phyloP scores from a whole-genome alignment of 2,113 vertebrate species.

The Ochotona princeps region DNA sequence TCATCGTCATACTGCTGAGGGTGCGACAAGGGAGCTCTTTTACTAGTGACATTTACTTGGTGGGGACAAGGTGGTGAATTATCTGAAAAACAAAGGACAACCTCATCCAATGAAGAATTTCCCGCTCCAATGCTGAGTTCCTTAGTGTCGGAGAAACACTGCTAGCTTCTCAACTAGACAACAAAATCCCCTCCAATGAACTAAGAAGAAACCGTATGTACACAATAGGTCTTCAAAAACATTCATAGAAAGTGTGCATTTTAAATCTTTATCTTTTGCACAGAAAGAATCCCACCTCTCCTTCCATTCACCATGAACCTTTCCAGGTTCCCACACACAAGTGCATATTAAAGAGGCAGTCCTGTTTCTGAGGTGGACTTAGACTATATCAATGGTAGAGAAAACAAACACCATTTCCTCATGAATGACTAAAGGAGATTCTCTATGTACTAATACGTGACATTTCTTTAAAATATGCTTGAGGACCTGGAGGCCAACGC shows the following conservation, averaged over 20 bases:
- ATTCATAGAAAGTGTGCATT: no score
- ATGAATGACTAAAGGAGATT: not conserved
- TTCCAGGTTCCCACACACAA: not conserved
- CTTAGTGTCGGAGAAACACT: not conserved
- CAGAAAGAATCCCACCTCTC: no score
- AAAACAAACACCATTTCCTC: not conserved
- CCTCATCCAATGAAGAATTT: not conserved
- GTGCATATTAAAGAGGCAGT: not conserved
- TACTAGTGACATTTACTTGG: not conserved
- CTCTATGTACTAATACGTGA: not conserved
- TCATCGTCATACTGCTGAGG: not conserved
- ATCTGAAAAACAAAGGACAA: not conserved
- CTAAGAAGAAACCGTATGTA: not conserved
- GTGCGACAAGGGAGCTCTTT: not conserved
- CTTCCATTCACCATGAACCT: no score
- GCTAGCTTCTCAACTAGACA: not conserved
- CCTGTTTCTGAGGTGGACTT: not conserved
- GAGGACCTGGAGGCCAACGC: not conserved
- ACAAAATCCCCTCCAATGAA: not conserved
- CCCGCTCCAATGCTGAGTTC: not conserved
- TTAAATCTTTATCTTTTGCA: no score
- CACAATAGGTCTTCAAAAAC: no score
- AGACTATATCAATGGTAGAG: not conserved
- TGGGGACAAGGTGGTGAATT: not conserved
- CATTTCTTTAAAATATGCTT: constrained; percentile 17